Percentiles rank a stretch among this genome's conserved stretches.
Evolutionary conservation across 1,140 invertebrate genomes (phyloP).

Genomic region (Tetramorium simillimum): DNA sequence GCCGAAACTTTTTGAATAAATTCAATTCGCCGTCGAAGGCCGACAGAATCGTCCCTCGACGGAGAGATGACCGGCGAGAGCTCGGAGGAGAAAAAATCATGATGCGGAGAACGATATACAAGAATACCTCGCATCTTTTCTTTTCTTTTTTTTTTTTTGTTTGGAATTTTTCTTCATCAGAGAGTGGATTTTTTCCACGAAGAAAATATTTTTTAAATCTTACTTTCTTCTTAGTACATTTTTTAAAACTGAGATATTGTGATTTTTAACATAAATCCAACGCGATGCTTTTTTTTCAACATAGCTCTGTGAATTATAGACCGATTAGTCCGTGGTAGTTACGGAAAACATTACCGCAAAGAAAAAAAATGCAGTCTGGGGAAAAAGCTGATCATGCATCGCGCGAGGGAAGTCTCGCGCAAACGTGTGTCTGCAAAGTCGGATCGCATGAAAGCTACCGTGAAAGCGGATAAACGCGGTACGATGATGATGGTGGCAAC

Average conservation of each 20-base stretch:
- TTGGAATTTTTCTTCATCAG: neutral
- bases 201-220: neutral
- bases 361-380: neutral
- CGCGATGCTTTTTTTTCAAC: neutral
- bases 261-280: neutral
- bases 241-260: neutral
- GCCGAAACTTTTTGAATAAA: slow-evolving; percentile 72
- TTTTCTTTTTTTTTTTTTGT: neutral
- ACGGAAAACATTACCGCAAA: neutral
- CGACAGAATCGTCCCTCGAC: slow-evolving; percentile 39
- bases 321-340: neutral
- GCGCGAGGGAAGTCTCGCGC: neutral
- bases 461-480: slow-evolving; percentile 28
- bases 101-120: neutral
- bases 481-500: slow-evolving; percentile 4
- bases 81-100: slow-evolving; percentile 23
- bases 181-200: neutral
- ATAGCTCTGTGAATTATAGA: neutral
- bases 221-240: neutral
- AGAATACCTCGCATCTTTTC: too few relatives aligned
- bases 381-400: neutral
- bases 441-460: slow-evolving; percentile 14
- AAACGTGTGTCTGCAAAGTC: neutral
- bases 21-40: slow-evolving; percentile 67
- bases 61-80: slow-evolving; percentile 52